Conservation (phyloP, 2,113 vertebrate species). For the Tamias sibiricus region DNA sequence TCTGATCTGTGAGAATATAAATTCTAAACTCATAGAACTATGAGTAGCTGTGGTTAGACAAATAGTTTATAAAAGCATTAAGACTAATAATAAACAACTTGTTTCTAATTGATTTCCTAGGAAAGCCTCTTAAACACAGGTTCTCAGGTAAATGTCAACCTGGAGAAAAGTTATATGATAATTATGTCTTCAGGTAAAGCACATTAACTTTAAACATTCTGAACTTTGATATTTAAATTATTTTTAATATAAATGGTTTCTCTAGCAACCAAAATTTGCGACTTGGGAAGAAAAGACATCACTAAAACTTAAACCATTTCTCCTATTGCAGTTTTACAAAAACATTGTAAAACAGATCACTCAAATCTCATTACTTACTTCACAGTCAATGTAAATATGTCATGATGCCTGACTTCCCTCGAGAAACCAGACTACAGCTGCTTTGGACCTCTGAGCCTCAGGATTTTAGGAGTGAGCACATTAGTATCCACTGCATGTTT, state of each 20-base stretch:
- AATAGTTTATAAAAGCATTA: not conserved
- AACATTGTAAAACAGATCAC: not conserved
- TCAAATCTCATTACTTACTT: not conserved
- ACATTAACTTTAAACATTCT: conserved; percentile 27
- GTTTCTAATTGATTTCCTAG: conserved; percentile 33
- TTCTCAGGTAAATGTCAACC: conserved; percentile 19
- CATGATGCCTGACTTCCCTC: not conserved
- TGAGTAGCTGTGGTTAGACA: not conserved
- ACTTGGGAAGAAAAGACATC: not conserved
- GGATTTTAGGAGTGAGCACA: conserved; percentile 11
- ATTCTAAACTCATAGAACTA: not conserved
- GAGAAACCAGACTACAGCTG: not conserved
- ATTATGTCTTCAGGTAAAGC: not conserved
- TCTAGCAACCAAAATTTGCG: conserved; percentile 28
- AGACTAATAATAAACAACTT: not conserved
- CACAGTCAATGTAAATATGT: not conserved
- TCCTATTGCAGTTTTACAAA: not conserved
- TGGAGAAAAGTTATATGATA: too few species aligned
- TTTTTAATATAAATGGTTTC: conserved; percentile 4
- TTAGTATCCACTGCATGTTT: not conserved
- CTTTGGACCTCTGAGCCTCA: not conserved
- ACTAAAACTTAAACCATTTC: not conserved
- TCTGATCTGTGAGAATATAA: not conserved
- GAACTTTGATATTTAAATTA: conserved; percentile 41
- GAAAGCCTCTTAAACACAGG: not conserved